Base-by-base conservation (phyloP, 2,113 vertebrate genomes). In the Sapajus apella region DNA sequence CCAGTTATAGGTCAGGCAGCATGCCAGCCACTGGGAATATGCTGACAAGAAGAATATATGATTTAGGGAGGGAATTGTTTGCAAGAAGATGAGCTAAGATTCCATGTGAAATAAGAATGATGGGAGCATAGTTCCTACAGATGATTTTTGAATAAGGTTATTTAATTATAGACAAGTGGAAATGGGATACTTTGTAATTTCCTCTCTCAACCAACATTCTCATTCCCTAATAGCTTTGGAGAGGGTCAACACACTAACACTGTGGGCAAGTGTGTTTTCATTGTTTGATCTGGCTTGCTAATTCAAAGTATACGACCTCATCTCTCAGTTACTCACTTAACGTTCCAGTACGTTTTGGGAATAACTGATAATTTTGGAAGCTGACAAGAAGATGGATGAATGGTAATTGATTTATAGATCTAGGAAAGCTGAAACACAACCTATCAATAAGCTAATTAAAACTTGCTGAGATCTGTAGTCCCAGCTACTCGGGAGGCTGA, bases 351-450 rank as follows among this genome's bases (percentile, higher is more conserved):
- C 40, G 85, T 93, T 96, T 96, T 87, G 90, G 80, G 68, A 93
- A 79, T 81, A 88, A 47, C 70, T 73, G 55, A 81, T 97, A 96
- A 90, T 91, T 97, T 96, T 97, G 91, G 87, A 96, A 97, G 43
- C 37, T 82, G 66, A 52, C 92, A 95, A 95, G 84, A 87, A 96
- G 94, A 95, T 84, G 94, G 84, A 90, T 81, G 56, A 85, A 87
- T 92, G 79, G 70, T 47, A 92, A 97, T 47, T 83, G 80, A 84
- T 96, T 90, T 92, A 55, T 64, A 90, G 50, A 86, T 90, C 64
- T 86, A 52, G 50, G 83, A 90, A 91, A 96, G 79, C 37, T 94
- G 76, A 95, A 97, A 84, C 11, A 47, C 40, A 95, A 73, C 30
- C 50, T 86, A 94, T 52, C 81, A 61, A 61, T 90, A 90, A 94